These are phyloP conservation scores for Stenotaenia linearis DNA, from an alignment of 2,888 invertebrate genomes.

Conservation along the genomic window DNA sequence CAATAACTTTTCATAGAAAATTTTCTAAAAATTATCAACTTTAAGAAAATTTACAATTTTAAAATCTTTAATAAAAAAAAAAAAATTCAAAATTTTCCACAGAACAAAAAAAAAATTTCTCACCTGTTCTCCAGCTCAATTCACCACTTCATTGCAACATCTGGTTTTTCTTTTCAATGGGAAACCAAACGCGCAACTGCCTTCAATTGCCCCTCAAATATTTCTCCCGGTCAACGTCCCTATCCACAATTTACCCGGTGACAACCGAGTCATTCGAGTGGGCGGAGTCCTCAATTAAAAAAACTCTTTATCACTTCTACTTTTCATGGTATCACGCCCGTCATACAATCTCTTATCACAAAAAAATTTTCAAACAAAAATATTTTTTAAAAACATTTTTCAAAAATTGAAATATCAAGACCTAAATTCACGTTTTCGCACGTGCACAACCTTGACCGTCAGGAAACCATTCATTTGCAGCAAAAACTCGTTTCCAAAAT, in stretches of 20 bases:
- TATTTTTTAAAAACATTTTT: neutral
- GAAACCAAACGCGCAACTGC: neutral
- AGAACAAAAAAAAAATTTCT: neutral
- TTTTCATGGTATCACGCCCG: no score
- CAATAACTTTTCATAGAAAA: neutral
- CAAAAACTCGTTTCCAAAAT: neutral
- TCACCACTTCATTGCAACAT: neutral
- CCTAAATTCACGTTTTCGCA: neutral
- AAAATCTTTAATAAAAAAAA: no score
- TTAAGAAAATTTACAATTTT: no score
- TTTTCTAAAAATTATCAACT: no score
- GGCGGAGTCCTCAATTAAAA: neutral
- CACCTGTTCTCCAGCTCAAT: neutral
- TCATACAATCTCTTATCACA: no score
- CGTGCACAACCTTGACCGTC: neutral
- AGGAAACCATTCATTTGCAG: neutral
- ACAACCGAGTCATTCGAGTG: neutral
- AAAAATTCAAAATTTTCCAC: neutral
- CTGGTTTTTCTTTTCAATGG: neutral
- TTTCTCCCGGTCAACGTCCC: neutral
- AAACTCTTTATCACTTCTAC: neutral
- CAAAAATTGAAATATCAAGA: neutral
- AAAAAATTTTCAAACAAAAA: no score
- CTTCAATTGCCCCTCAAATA: neutral
- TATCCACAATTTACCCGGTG: neutral